Evolutionary conservation across 1,140 invertebrate species (phyloP).

Genomic region (Neocloeon triangulifer): DNA sequence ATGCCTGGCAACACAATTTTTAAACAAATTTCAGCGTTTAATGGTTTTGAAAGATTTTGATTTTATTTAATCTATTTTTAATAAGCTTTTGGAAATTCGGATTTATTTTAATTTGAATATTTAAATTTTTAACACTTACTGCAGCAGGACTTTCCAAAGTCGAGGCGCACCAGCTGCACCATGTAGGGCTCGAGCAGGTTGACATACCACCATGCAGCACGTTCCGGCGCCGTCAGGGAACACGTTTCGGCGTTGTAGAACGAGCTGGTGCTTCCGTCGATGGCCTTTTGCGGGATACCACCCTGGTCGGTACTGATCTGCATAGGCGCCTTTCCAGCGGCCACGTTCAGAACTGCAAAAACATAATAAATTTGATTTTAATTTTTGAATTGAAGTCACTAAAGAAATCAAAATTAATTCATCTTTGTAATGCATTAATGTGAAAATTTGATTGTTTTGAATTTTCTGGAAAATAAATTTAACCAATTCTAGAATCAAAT

Average conservation of each 20-base stretch:
- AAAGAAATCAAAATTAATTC: too few relatives aligned
- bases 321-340: constrained; percentile 87
- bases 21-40: too few relatives aligned
- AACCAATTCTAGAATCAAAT: too few relatives aligned
- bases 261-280: constrained; percentile 71
- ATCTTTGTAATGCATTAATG: too few relatives aligned
- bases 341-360: constrained; percentile 74
- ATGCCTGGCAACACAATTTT: too few relatives aligned
- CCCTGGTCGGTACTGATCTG: constrained; percentile 65
- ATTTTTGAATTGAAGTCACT: too few relatives aligned
- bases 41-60: neutral
- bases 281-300: constrained; percentile 71
- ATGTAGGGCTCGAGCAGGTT: constrained; percentile 86
- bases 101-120: too few relatives aligned
- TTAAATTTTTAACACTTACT: too few relatives aligned
- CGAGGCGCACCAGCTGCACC: constrained; percentile 77
- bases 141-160: constrained; percentile 81
- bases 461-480: too few relatives aligned
- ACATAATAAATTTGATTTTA: too few relatives aligned
- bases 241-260: constrained; percentile 66
- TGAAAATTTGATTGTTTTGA: too few relatives aligned
- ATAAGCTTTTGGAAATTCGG: neutral
- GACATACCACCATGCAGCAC: constrained; percentile 85
- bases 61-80: neutral
- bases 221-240: constrained; percentile 60